These are phyloP conservation scores for Lamellibrachia luymesi DNA, from an alignment of 1,140 invertebrate species.

Conservation along the genomic window DNA sequence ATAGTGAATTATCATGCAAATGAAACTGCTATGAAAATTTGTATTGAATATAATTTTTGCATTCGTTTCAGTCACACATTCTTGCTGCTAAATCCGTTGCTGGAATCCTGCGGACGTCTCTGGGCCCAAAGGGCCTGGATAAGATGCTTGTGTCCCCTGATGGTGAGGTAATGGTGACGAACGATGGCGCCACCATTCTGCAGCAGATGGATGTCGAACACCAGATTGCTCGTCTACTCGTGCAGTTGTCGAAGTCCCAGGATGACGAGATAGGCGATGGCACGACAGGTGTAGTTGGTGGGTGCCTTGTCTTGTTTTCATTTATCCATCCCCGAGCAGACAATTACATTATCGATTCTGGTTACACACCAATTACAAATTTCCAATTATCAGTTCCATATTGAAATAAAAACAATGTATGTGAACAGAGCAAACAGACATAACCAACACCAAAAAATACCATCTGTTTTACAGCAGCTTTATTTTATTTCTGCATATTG, in stretches of 20 bases:
- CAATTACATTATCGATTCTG: too few relatives aligned
- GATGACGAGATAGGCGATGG: constrained; percentile 99
- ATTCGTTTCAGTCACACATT: constrained; percentile 85
- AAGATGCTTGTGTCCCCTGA: constrained; percentile 87
- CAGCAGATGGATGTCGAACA: constrained; percentile 99
- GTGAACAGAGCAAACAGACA: too few relatives aligned
- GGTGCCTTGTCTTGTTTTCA: constrained; percentile 25
- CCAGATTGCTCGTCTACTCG: constrained; percentile 96
- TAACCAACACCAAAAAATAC: too few relatives aligned
- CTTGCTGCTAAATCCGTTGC: constrained; percentile 89
- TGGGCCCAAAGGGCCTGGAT: constrained; percentile 81
- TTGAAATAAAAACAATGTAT: too few relatives aligned
- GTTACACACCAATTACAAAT: too few relatives aligned
- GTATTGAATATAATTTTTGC: too few relatives aligned
- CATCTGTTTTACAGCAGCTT: too few relatives aligned
- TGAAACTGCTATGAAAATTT: too few relatives aligned
- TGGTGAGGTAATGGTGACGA: constrained; percentile 97
- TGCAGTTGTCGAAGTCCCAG: constrained; percentile 96
- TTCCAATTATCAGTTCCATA: too few relatives aligned
- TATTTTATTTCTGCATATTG: too few relatives aligned
- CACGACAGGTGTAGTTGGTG: constrained; percentile 95
- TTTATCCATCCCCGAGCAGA: neutral
- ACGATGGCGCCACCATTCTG: constrained; percentile 99
- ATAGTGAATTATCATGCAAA: too few relatives aligned
- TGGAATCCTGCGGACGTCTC: constrained; percentile 83